phyloP scores from a whole-genome alignment of 1,140 invertebrate species.

The Diorhabda carinulata region DNA sequence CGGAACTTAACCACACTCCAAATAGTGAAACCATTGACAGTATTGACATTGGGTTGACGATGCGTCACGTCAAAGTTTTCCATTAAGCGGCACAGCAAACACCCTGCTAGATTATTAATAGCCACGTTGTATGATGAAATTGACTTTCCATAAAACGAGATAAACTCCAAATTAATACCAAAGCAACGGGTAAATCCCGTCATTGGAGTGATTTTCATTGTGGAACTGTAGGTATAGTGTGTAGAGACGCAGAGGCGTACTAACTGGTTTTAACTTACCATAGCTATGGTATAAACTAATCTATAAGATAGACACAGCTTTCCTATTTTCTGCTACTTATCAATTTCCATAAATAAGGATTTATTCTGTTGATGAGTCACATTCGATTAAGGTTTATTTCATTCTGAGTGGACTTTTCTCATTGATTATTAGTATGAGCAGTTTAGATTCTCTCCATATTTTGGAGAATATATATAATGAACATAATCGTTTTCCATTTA shows the following conservation, averaged over 20 bases:
- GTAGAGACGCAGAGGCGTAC: background rate
- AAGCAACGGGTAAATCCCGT: constrained; percentile 24
- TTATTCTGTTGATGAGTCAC: too few relatives aligned
- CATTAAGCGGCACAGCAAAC: constrained; percentile 33
- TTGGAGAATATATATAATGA: too few relatives aligned
- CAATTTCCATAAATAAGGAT: too few relatives aligned
- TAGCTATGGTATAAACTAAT: too few relatives aligned
- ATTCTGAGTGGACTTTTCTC: too few relatives aligned
- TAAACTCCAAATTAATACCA: constrained; percentile 21
- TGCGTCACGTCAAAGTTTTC: constrained; percentile 31
- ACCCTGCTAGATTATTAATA: constrained; percentile 33
- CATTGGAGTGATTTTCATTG: constrained; percentile 17
- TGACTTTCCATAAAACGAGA: constrained; percentile 33
- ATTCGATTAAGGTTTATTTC: too few relatives aligned
- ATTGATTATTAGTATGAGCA: too few relatives aligned
- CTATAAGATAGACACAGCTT: too few relatives aligned
- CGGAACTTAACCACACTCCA: background rate
- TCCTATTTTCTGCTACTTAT: too few relatives aligned
- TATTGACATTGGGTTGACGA: constrained; percentile 24
- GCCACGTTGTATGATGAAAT: constrained; percentile 30
- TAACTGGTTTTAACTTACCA: too few relatives aligned
- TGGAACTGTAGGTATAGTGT: background rate
- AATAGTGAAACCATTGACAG: constrained; percentile 10
- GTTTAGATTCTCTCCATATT: too few relatives aligned
- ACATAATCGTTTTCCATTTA: too few relatives aligned